Base-by-base conservation (phyloP, 2,797 vertebrate species). In the Melanotaenia trifasciata region DNA sequence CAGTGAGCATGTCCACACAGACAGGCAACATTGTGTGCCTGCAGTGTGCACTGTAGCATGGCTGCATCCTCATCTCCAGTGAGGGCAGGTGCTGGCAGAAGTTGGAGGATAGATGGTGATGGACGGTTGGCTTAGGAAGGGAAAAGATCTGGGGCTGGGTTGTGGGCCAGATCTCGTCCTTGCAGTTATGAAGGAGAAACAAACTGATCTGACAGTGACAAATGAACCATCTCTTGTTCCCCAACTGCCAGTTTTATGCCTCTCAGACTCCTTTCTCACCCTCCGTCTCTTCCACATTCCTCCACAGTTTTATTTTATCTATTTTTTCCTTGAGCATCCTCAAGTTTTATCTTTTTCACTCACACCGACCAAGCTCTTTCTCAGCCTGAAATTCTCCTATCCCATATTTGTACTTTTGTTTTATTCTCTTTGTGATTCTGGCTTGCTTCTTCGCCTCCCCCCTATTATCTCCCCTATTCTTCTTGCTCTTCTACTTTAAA, bases 121-220 rank as follows among this genome's bases (percentile, higher is more conserved):
- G 88, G 79, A 85, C 77, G 85, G 73, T 84, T 87, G 79, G 90
- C 84, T 89, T 74, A 74, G 88, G 85, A 88, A 80, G 4, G 65
- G 72, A 74, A 65, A 76, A 80, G 77, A 85, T 74, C 28, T 51
- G 64, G 85, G 78, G 75, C 81, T 59, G 80, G 80, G 79, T 89
- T 77, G 77, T 78, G 84, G 86, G 90, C 88, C 85, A 85, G 78
- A 87, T 88, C 85, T 82, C 62, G 84, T 93, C 86, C 91, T 93
- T 89, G 88, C 91, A 87, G 93, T 94, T 94, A 94, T 86, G 90
- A 92, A 92, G 90, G 92, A 93, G 92, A 94, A 91, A 87, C 90
- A 90, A 94, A 92, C 90, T 89, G 92, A 94, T 91, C 86, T 92
- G 94, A 95, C 94, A 94, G 91, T 94, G 93, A 95, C 93, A 94